Evolutionary conservation across 2,888 invertebrate genomes (phyloP), one percentile per base, ranked within the genome.

Genomic region (Polydrusus cervinus): DNA sequence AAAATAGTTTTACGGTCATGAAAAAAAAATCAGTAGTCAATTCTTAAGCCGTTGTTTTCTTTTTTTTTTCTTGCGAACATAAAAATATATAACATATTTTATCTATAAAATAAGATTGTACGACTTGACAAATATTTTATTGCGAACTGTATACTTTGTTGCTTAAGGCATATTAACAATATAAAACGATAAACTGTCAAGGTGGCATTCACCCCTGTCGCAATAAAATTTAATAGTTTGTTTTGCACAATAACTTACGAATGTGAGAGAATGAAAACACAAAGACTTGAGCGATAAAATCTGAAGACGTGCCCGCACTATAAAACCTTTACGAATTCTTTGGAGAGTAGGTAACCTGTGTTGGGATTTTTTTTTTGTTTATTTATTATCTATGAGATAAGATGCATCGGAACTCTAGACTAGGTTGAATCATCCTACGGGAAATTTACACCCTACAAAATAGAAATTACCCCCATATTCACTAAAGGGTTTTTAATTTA

Each of bases 241-340:
- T 71, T 71, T 71, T 71, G 71, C 71, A 71, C 71, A 70, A 70
- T 60, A 61, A 60, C 45, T 60, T 49, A 61, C 49, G 62, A 71
- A 61, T 71, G 71, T 71, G 71, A 71, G 64, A 71, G 71, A 71
- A 71, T 64, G 53, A 64, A 71, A 71, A 62, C 25, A 64, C 71
- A 51, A 16, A 64, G 20, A 43, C 34, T 51, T n/a, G 25, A 40
- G 53, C 64, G 71, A 71, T 71, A 71, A 38, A 9, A 71, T 71
- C 71, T 51, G 62, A 49, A 55, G 71, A 71, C 71, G 71, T 71
- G 71, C 64, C 14, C 62, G 62, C 45, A 71, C 64, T 71, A 71
- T 45, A 40, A 64, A 71, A 71, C 53, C 40, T 53, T 71, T 53
- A 64, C 34, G 43, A 71, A 71, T 71, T 71, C 71, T 71, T 71